Evolutionary conservation across 2,797 vertebrate species (phyloP).

Genomic region (Schizothorax lantsangensis): DNA sequence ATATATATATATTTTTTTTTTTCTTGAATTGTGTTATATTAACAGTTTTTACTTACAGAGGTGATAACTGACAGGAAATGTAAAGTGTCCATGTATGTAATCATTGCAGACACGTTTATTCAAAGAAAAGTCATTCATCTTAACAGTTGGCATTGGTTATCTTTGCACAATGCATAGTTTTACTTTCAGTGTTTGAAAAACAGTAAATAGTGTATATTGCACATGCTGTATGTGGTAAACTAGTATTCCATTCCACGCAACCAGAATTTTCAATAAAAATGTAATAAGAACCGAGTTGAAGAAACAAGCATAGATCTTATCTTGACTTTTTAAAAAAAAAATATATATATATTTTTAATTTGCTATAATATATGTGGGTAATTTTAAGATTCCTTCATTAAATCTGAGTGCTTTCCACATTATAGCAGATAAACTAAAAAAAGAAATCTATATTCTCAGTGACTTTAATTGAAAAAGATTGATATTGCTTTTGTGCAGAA

Average conservation of each 20-base stretch:
- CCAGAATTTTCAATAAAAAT: background rate
- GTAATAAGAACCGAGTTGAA: background rate
- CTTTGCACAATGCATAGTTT: background rate
- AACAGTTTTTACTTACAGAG: background rate
- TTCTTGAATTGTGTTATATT: background rate
- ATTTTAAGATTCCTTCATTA: slow-evolving; percentile 11
- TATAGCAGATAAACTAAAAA: background rate
- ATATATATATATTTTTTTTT: too few species aligned
- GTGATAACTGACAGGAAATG: background rate
- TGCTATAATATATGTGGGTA: background rate
- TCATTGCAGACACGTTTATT: background rate
- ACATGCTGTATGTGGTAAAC: background rate
- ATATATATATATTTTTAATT: background rate
- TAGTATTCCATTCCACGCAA: background rate
- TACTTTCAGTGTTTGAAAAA: background rate
- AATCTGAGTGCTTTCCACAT: background rate
- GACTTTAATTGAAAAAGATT: slow-evolving; percentile 7
- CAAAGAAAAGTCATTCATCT: background rate
- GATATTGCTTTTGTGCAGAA: slow-evolving; percentile 4
- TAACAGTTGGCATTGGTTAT: background rate
- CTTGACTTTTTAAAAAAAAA: too few species aligned
- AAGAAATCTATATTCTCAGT: background rate
- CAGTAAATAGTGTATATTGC: background rate
- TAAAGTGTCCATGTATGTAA: background rate
- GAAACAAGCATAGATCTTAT: background rate